Percentiles rank a stretch among this genome's conserved stretches.
phyloP scores from a whole-genome alignment of 2,113 vertebrate genomes.

The Loxodonta africana region DNA sequence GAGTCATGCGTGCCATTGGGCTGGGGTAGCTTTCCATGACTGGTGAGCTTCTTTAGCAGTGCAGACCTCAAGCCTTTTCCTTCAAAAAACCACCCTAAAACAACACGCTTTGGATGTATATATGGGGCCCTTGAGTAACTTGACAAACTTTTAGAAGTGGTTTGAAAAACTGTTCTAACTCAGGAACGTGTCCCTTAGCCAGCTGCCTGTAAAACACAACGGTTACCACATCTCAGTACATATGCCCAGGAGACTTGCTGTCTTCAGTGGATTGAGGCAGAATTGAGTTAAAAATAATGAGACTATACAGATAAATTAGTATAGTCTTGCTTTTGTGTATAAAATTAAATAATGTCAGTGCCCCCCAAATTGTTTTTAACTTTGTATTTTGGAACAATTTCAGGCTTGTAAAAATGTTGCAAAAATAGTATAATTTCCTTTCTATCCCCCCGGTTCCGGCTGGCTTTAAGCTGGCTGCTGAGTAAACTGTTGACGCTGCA shows the following conservation, averaged over 20 bases:
- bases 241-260: neutral
- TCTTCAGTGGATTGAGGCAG: no score
- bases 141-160: neutral
- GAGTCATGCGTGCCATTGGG: rapidly evolving
- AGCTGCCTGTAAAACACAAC: neutral
- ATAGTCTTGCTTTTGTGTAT: neutral
- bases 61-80: rapidly evolving
- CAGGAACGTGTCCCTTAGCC: rapidly evolving
- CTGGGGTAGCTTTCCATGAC: rapidly evolving
- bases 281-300: neutral
- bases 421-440: neutral
- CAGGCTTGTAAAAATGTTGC: neutral
- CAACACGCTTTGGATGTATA: neutral
- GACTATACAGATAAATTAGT: neutral
- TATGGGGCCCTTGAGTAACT: rapidly evolving
- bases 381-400: conserved; percentile 15
- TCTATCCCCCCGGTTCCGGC: neutral
- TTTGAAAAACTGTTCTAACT: neutral
- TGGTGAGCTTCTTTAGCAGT: rapidly evolving
- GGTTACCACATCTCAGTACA: rapidly evolving
- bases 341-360: neutral
- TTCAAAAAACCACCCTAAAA: no score
- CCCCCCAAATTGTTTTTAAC: neutral
- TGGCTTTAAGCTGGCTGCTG: neutral
- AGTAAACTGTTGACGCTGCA: neutral